Conservation (phyloP, 2,888 invertebrate genomes). For the Diogma glabrata region DNA sequence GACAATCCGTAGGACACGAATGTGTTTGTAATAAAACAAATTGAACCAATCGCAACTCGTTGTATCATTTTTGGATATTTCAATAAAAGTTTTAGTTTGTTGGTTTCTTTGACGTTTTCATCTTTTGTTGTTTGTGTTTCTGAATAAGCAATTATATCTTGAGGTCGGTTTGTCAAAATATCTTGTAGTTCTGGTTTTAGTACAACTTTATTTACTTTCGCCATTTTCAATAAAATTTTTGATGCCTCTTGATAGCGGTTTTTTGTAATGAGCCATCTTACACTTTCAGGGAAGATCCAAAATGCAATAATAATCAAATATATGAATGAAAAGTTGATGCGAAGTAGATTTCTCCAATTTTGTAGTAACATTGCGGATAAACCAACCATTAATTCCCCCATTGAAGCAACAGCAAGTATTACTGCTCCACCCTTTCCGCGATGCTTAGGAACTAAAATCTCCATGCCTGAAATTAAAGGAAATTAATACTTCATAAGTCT, state of each 20-base stretch:
- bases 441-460: not conserved
- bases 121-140: not conserved
- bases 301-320: conserved; percentile 40
- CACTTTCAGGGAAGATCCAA: conserved; percentile 52
- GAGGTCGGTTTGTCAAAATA: not conserved
- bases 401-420: not conserved
- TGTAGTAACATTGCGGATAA: conserved; percentile 52
- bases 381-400: conserved; percentile 35
- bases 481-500: too few relatives aligned
- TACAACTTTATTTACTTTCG: conserved; percentile 29
- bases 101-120: too few relatives aligned
- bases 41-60: conserved; percentile 42
- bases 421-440: not conserved
- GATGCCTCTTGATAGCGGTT: not conserved
- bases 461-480: not conserved
- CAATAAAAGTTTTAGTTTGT: not conserved
- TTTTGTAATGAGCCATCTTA: conserved; percentile 21
- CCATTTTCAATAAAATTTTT: not conserved
- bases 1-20: not conserved
- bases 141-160: too few relatives aligned
- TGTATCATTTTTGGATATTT: conserved; percentile 25
- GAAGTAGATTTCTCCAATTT: conserved; percentile 16
- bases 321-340: not conserved
- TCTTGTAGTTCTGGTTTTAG: not conserved
- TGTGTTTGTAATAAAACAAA: not conserved